Evolutionary conservation across 2,797 vertebrate species (phyloP).

Genomic region (Cetoscarus ocellatus): DNA sequence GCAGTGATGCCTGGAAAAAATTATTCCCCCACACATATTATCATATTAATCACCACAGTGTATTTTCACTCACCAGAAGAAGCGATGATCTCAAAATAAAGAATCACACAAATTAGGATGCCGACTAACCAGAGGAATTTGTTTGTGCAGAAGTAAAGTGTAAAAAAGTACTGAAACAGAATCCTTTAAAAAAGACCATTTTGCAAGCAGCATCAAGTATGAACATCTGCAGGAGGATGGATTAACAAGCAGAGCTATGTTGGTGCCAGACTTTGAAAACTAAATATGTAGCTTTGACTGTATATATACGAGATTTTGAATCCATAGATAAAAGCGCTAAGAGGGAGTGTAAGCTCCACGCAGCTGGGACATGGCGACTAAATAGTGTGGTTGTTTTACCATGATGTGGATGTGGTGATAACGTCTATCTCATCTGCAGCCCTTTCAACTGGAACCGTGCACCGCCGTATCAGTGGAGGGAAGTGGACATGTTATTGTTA

Average conservation of each 20-base stretch:
- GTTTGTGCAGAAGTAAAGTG: constrained; percentile 46
- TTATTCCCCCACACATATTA: constrained; percentile 72
- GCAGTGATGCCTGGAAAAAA: constrained; percentile 75
- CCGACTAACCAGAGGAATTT: constrained; percentile 71
- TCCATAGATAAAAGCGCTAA: constrained; percentile 34
- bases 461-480: constrained; percentile 69
- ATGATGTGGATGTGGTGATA: constrained; percentile 64
- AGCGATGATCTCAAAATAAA: constrained; percentile 60
- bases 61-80: constrained; percentile 63
- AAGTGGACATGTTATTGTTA: constrained; percentile 83
- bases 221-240: constrained; percentile 32
- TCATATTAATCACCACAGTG: constrained; percentile 79
- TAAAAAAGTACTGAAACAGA: constrained; percentile 22
- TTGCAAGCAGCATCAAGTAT: constrained; percentile 33
- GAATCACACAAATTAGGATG: constrained; percentile 62
- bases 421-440: constrained; percentile 43
- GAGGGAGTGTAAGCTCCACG: constrained; percentile 26
- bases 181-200: constrained; percentile 27
- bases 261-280: constrained; percentile 12
- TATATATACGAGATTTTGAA: constrained; percentile 29
- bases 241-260: constrained; percentile 18
- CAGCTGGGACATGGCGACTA: constrained; percentile 67
- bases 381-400: constrained; percentile 64
- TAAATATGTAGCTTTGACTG: constrained; percentile 22
- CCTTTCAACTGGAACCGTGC: constrained; percentile 50